These are phyloP conservation scores for Sylvia borin DNA, from an alignment of 2,797 vertebrate genomes.

Conservation along the genomic window DNA sequence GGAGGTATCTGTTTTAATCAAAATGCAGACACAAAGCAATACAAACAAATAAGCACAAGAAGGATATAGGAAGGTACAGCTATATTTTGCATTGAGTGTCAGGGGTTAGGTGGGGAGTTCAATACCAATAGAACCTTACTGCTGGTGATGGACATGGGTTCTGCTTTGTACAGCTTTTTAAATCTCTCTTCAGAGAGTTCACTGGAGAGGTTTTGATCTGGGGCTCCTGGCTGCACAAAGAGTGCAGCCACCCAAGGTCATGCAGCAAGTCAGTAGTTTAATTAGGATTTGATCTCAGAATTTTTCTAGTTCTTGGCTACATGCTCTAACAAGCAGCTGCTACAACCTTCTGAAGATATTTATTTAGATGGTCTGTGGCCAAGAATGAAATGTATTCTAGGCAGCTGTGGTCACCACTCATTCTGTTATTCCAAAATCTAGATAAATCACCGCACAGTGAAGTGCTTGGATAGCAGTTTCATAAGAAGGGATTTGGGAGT, in stretches of 20 bases:
- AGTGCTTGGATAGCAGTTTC: not conserved
- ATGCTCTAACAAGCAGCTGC: constrained; percentile 42
- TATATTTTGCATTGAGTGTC: not conserved
- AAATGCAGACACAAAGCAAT: not conserved
- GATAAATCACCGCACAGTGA: not conserved
- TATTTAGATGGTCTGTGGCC: constrained; percentile 26
- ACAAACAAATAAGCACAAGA: not conserved
- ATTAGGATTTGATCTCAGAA: constrained; percentile 57
- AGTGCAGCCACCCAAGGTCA: constrained; percentile 25
- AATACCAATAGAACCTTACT: not conserved
- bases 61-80: not conserved
- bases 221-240: not conserved
- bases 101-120: constrained; percentile 3
- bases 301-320: constrained; percentile 28
- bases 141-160: not conserved
- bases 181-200: constrained; percentile 34
- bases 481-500: not conserved
- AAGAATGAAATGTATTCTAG: constrained; percentile 38
- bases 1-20: not conserved
- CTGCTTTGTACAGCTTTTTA: not conserved
- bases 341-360: constrained; percentile 6
- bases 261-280: constrained; percentile 48
- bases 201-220: constrained; percentile 28
- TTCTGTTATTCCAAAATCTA: not conserved
- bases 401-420: not conserved